Conservation (phyloP, 2,113 vertebrate species). For the Strix uralensis region DNA sequence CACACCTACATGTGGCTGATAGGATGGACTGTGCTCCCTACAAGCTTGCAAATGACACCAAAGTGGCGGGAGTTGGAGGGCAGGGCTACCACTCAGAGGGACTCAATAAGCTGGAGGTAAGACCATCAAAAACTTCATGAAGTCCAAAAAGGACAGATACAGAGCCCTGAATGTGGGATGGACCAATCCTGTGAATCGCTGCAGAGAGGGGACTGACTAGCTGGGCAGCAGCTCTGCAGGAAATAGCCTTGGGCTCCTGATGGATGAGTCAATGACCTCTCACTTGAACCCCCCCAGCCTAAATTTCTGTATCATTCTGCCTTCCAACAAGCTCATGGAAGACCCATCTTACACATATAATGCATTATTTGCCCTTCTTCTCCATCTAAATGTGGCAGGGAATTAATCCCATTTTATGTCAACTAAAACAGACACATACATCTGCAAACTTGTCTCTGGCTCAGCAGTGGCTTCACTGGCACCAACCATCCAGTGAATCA, state of each 20-base stretch:
- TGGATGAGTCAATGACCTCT: not conserved
- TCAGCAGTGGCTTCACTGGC: not conserved
- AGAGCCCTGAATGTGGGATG: not conserved
- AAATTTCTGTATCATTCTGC: not conserved
- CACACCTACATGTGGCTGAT: fast-evolving
- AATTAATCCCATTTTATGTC: not conserved
- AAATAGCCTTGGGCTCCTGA: not conserved
- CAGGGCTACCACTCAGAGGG: not conserved
- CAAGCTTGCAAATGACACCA: not conserved
- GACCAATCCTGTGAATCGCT: not conserved
- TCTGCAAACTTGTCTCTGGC: not conserved
- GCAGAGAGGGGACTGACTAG: not conserved
- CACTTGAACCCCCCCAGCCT: not conserved
- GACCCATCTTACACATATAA: not conserved
- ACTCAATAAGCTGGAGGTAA: not conserved
- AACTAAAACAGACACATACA: not conserved
- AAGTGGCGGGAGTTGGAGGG: not conserved
- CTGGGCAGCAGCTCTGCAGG: not conserved
- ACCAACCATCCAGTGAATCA: not conserved
- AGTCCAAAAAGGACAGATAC: not conserved
- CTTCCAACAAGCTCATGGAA: not conserved
- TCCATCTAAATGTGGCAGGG: not conserved
- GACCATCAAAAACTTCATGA: not conserved
- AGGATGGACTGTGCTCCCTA: not conserved
- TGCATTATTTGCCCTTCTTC: not conserved